Conservation (phyloP, 2,113 vertebrate genomes). For the Ardeotis arabs region DNA sequence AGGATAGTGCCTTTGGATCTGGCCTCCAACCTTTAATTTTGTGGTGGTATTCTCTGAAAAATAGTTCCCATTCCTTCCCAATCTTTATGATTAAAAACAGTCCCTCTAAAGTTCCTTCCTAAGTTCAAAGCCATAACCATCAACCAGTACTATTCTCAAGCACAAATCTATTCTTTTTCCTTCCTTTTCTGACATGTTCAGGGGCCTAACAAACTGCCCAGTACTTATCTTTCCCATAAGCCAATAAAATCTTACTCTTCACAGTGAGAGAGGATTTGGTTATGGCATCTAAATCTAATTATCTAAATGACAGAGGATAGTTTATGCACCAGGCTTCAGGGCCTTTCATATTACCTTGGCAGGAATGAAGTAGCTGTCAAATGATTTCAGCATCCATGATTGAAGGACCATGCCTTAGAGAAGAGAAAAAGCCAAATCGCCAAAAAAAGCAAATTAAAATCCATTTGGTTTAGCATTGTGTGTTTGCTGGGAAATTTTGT, state of each 20-base stretch:
- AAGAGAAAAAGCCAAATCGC: not conserved
- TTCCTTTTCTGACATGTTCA: not conserved
- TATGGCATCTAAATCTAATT: not conserved
- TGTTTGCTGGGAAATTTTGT: not conserved
- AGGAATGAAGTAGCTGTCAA: not conserved
- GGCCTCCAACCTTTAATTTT: not conserved
- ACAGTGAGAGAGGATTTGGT: not conserved
- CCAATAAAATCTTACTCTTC: not conserved
- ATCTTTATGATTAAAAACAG: not conserved
- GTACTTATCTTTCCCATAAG: not conserved
- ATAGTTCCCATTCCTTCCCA: not conserved
- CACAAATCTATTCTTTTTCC: not conserved
- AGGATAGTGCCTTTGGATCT: not conserved
- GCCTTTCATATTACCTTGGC: not conserved
- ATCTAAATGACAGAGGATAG: not conserved
- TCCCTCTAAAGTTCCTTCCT: not conserved
- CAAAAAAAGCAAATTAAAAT: not conserved
- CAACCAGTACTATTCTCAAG: not conserved
- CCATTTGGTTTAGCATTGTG: not conserved
- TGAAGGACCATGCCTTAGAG: not conserved
- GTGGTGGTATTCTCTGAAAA: not conserved
- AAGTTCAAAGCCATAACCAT: not conserved
- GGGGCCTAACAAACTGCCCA: not conserved
- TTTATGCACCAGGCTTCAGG: not conserved
- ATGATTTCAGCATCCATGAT: not conserved